Evolutionary conservation across 1,140 invertebrate species (phyloP).

Genomic region (Drosophila yakuba): DNA sequence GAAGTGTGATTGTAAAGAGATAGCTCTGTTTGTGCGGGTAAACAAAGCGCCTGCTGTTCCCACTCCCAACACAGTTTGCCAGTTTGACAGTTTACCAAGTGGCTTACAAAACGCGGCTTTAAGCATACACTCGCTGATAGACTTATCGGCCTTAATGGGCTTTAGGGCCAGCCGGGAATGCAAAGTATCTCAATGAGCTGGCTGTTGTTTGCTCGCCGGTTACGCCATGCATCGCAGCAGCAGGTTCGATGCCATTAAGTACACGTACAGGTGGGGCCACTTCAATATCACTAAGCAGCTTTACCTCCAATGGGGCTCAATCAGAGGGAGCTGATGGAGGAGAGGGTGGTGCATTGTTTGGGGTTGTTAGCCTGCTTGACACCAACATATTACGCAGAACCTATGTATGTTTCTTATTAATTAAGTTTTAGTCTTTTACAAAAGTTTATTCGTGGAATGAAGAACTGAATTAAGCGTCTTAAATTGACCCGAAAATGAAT

Average conservation of each 20-base stretch:
- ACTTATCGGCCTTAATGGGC: constrained; percentile 13
- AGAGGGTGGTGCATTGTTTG: neutral
- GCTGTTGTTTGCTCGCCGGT: neutral
- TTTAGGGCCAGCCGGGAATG: constrained; percentile 5
- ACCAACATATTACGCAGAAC: neutral
- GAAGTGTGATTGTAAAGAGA: neutral
- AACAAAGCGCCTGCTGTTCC: constrained; percentile 14
- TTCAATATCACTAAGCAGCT: neutral
- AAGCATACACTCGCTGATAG: constrained; percentile 8
- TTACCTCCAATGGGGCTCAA: neutral
- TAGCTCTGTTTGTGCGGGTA: constrained; percentile 2
- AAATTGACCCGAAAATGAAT: neutral
- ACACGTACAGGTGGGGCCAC: neutral
- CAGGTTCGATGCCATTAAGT: neutral
- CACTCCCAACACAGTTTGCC: neutral
- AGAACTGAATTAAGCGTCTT: too few relatives aligned
- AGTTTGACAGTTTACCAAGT: neutral
- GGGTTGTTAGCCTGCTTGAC: too few relatives aligned
- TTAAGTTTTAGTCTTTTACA: too few relatives aligned
- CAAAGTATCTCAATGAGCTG: constrained; percentile 8
- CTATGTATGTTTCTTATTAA: neutral
- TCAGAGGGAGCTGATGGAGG: neutral
- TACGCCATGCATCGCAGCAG: constrained; percentile 1
- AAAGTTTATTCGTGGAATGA: too few relatives aligned
- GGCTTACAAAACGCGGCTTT: constrained; percentile 19